phyloP scores from a whole-genome alignment of 2,888 invertebrate genomes.

The Apamea epomidion region DNA sequence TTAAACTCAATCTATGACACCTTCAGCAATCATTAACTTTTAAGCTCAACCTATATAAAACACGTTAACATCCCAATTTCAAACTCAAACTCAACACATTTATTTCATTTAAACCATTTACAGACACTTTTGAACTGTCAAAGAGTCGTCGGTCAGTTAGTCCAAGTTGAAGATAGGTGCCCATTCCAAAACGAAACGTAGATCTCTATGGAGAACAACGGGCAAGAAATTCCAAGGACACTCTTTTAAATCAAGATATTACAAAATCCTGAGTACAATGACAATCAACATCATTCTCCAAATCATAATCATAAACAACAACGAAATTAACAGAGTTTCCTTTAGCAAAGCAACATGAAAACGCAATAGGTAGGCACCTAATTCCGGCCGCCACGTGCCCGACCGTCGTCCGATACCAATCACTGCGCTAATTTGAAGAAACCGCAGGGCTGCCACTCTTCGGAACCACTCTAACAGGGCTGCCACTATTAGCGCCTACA shows the following conservation, averaged over 20 bases:
- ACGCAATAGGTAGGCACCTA: constrained; percentile 50
- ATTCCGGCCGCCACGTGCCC: constrained; percentile 67
- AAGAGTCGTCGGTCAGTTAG: no score
- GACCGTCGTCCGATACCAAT: constrained; percentile 69
- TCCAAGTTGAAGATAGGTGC: no score
- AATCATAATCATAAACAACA: constrained; percentile 21
- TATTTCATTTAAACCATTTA: no score
- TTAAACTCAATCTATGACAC: neutral
- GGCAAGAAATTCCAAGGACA: neutral
- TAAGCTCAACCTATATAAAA: no score
- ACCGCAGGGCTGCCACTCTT: constrained; percentile 64
- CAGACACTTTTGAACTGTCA: no score
- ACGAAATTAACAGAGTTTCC: constrained; percentile 33
- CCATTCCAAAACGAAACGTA: no score
- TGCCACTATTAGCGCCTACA: constrained; percentile 58
- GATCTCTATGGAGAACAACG: neutral
- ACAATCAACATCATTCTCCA: neutral
- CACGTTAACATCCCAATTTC: neutral
- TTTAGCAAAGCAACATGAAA: constrained; percentile 54
- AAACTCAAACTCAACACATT: no score
- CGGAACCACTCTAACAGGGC: constrained; percentile 43
- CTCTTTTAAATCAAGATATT: neutral
- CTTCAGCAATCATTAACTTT: neutral
- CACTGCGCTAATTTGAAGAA: constrained; percentile 68
- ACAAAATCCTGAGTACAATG: neutral